Percentiles rank a stretch among this genome's conserved stretches.
These are phyloP conservation scores for Microcebus jonahi DNA, from an alignment of 2,113 vertebrate species.

Conservation along the genomic window DNA sequence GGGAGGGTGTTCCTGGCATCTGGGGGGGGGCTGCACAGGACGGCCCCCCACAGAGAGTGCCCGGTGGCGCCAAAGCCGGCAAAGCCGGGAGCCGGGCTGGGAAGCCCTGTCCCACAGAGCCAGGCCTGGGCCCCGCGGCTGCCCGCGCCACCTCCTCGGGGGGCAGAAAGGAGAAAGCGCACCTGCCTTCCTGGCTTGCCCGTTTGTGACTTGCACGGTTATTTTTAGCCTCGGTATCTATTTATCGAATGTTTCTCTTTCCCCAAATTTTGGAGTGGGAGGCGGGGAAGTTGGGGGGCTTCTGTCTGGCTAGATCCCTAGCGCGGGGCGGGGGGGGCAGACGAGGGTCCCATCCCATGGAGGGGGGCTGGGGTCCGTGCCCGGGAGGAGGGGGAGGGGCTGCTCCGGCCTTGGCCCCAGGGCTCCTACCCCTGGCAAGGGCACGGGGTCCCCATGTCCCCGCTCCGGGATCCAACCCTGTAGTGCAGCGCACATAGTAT, in stretches of 20 bases:
- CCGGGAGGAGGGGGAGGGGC: neutral
- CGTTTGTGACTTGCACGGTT: neutral
- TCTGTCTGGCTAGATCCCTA: neutral
- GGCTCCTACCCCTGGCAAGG: neutral
- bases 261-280: neutral
- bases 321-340: neutral
- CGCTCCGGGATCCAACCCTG: neutral
- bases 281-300: neutral
- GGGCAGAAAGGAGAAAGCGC: neutral
- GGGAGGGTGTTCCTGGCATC: neutral
- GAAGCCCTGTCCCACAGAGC: neutral
- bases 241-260: neutral
- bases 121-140: neutral
- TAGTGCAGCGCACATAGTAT: accelerated
- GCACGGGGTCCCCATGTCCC: neutral
- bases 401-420: neutral
- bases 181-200: neutral
- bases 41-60: neutral
- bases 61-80: neutral
- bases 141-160: neutral
- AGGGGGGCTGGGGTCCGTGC: neutral
- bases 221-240: neutral
- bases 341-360: neutral
- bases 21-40: too few relatives aligned
- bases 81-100: accelerated